A percentile compares a stretch with the other conserved stretches of the same genome.
Conservation (phyloP, 1,140 invertebrate species). For the Microplitis demolitor region DNA sequence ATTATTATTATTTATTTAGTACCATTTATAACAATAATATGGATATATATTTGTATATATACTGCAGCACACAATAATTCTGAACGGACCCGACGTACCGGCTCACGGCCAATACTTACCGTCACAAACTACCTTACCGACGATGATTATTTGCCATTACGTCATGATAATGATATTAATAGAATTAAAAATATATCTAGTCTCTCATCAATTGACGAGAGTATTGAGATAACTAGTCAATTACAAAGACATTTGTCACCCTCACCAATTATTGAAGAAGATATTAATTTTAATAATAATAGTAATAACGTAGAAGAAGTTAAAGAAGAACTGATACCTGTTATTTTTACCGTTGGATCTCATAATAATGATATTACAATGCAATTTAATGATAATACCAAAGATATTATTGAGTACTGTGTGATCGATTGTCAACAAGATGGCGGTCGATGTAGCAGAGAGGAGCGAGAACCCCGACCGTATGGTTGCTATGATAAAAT, state of each 20-base stretch:
- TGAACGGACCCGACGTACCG: slow-evolving; percentile 70
- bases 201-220: slow-evolving; percentile 57
- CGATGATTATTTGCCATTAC: slow-evolving; percentile 42
- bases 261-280: slow-evolving; percentile 17
- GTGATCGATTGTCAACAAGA: too few relatives aligned
- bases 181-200: slow-evolving; percentile 55
- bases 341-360: slow-evolving; percentile 53
- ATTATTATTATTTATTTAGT: slow-evolving; percentile 68
- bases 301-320: not conserved
- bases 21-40: slow-evolving; percentile 70
- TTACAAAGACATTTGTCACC: slow-evolving; percentile 18
- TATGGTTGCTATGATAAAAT: too few relatives aligned
- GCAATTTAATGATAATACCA: slow-evolving; percentile 3
- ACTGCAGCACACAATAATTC: slow-evolving; percentile 73
- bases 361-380: slow-evolving; percentile 29
- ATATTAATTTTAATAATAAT: slow-evolving; percentile 2
- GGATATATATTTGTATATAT: slow-evolving; percentile 76
- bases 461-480: too few relatives aligned
- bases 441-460: too few relatives aligned
- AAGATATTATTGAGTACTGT: not conserved
- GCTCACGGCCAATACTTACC: slow-evolving; percentile 63
- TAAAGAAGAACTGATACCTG: slow-evolving; percentile 24
- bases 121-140: slow-evolving; percentile 47
- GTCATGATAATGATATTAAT: slow-evolving; percentile 47
- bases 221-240: slow-evolving; percentile 54